A percentile compares a stretch with the other conserved stretches of the same genome.
phyloP scores from a whole-genome alignment of 2,797 vertebrate genomes.

The Apogon talboti region DNA sequence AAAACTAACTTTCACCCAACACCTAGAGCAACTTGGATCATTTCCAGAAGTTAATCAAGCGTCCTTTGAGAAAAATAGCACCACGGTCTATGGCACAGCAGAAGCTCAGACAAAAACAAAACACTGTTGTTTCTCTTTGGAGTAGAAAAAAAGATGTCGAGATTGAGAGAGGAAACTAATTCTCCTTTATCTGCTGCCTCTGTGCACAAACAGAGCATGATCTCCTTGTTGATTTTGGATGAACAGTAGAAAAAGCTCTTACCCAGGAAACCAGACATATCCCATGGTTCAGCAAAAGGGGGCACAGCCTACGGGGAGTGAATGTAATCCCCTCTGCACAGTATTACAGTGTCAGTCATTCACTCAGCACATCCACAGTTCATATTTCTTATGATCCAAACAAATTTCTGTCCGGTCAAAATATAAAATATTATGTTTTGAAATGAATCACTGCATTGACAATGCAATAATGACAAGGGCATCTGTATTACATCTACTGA shows the following conservation, averaged over 20 bases:
- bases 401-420: background rate
- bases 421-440: too few relatives aligned
- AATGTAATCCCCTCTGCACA: background rate
- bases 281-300: conserved; percentile 25
- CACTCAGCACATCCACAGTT: conserved; percentile 9
- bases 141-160: conserved; percentile 38
- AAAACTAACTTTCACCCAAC: conserved; percentile 20
- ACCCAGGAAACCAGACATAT: conserved; percentile 43
- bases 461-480: too few relatives aligned
- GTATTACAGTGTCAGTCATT: background rate
- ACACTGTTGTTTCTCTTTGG: conserved; percentile 44
- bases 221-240: conserved; percentile 67
- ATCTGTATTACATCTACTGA: too few relatives aligned
- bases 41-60: conserved; percentile 56
- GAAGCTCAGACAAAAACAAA: conserved; percentile 65
- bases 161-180: conserved; percentile 57
- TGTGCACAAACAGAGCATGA: conserved; percentile 39
- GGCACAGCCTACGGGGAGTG: conserved; percentile 4
- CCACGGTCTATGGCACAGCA: conserved; percentile 24
- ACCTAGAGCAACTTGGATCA: conserved; percentile 43
- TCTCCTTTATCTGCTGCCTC: conserved; percentile 53
- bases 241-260: conserved; percentile 29
- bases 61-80: conserved; percentile 28
- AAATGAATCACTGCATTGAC: too few relatives aligned
- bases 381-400: conserved; percentile 13